phyloP scores from a whole-genome alignment of 2,797 vertebrate species.

The Alcedo atthis region DNA sequence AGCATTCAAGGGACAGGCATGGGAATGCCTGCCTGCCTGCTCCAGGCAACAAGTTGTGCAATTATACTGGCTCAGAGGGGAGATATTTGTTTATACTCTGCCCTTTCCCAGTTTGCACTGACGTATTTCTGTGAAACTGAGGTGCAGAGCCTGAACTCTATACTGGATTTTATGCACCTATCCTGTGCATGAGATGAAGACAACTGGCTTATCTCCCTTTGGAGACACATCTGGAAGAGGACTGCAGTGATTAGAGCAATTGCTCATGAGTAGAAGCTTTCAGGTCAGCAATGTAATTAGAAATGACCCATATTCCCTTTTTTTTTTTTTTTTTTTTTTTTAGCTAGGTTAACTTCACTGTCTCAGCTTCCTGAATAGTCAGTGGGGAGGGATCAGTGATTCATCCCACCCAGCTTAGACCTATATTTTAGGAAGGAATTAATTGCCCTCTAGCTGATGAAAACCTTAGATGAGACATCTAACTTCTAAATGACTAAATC shows the following conservation, averaged over 20 bases:
- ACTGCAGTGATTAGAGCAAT: background rate
- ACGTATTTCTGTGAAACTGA: background rate
- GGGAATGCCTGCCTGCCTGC: background rate
- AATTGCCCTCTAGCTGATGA: constrained; percentile 9
- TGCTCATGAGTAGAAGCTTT: background rate
- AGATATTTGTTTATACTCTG: background rate
- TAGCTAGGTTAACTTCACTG: background rate
- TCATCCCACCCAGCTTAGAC: constrained; percentile 25
- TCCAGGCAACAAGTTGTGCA: background rate
- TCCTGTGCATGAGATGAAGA: background rate
- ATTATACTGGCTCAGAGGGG: background rate
- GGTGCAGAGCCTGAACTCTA: background rate
- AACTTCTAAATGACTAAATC: constrained; percentile 31
- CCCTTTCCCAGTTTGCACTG: background rate
- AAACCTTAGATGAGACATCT: constrained; percentile 32
- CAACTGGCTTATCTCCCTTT: background rate
- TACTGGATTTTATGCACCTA: background rate
- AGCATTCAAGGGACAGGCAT: background rate
- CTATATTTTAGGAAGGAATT: constrained; percentile 30
- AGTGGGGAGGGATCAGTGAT: constrained; percentile 31
- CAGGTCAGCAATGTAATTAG: background rate
- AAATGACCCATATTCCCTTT: background rate
- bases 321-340: constrained; percentile 35
- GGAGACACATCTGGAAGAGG: background rate
- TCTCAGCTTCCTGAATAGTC: constrained; percentile 58